Base-by-base conservation (phyloP, 2,113 vertebrate species). In the Mormyrus iriodes region DNA sequence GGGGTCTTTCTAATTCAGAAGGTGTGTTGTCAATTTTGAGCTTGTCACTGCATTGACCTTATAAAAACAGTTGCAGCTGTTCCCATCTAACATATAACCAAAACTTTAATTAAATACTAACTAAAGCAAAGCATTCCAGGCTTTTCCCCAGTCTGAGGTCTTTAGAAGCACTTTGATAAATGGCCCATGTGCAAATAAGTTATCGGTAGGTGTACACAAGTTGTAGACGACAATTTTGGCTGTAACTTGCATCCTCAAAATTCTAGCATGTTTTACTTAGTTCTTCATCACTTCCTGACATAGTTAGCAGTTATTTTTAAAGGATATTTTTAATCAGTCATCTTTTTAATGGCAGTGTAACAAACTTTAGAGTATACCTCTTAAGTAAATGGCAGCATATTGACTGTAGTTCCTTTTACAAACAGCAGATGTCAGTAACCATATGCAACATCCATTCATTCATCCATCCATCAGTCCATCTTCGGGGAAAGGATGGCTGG, bases 351-450 rank as follows among this genome's bases (percentile, higher is more conserved):
- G 17, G 12, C 85, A 55, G 51, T 21, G 17, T 12, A 48, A 84
- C 79, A 83, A 12, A 84, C 9, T 3, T 3, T 21, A 4, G 10
- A 7, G 35, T 84, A 48, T 24, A 84, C 44, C 44, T 69, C n/a
- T 69, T 24, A n/a, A 48, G 31, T 4, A 55, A 12, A 49, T 35
- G 48, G 31, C 85, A 86, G 51, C 51, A 53, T 51, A 53, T n/a
- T 53, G 85, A 35, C 49, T 86, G 85, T 17, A 53, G 85, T 52
- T 35, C 31, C n/a, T 86, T 86, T 55, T 31, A 35, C 12, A 52
- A 17, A 86, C 85, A 86, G 85, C 49, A 86, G 85, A 52, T 86
- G 85, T 53, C 49, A 46, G n/a, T 12, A 44, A 46, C 82, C 82
- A 84, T 48, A 85, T 49, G 7, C 46, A 48, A 49, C 24, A 85